These are phyloP conservation scores for Amphiprion percula DNA, from an alignment of 2,113 vertebrate species.

Conservation along the genomic window DNA sequence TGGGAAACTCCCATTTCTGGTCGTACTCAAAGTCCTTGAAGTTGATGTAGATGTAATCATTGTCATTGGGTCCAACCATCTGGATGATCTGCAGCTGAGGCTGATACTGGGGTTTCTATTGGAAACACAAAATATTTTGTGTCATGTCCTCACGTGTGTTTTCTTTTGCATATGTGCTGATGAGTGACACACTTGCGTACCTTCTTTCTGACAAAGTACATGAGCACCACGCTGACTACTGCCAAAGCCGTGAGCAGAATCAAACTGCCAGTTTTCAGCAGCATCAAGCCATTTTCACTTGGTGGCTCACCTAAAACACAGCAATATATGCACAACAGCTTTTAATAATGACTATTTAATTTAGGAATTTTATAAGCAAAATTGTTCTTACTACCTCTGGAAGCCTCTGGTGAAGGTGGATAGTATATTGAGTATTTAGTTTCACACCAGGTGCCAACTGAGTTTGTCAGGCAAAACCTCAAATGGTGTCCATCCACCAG, in stretches of 20 bases:
- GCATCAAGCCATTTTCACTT: neutral
- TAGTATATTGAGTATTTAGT: accelerated
- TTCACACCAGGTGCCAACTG: conserved; percentile 78
- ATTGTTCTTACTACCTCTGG: neutral
- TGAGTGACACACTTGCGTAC: conserved; percentile 48
- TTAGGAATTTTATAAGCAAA: neutral
- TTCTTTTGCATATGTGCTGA: neutral
- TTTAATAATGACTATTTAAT: neutral
- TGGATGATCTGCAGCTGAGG: conserved; percentile 94
- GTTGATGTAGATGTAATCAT: conserved; percentile 95
- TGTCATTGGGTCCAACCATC: conserved; percentile 89
- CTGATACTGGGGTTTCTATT: conserved; percentile 90
- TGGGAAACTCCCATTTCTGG: conserved; percentile 94
- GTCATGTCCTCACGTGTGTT: neutral
- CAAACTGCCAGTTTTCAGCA: conserved; percentile 41
- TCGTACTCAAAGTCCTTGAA: conserved; percentile 93
- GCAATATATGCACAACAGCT: neutral
- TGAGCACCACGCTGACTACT: conserved; percentile 44
- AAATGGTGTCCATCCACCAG: conserved; percentile 30
- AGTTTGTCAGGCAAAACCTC: conserved; percentile 87
- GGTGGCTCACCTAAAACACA: neutral
- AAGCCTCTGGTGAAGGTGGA: accelerated
- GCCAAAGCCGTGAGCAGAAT: conserved; percentile 58
- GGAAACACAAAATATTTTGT: conserved; percentile 34
- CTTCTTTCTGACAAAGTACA: conserved; percentile 77